A percentile compares a stretch with the other conserved stretches of the same genome.
These are phyloP conservation scores for Prunella strophiata DNA, from an alignment of 2,797 vertebrate species.

Conservation along the genomic window DNA sequence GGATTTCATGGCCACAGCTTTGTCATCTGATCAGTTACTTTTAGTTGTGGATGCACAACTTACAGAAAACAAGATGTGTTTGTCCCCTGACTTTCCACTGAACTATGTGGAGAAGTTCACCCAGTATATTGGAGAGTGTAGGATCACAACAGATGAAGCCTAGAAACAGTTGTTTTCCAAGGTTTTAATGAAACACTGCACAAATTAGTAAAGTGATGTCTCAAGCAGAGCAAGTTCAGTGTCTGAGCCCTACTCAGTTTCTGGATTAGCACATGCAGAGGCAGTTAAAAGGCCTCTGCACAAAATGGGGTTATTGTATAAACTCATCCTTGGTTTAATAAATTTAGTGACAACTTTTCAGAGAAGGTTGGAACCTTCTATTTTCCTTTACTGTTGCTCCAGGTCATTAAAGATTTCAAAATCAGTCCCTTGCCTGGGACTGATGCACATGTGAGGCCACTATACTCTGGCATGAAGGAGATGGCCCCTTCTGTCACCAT, in stretches of 20 bases:
- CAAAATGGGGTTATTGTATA: background rate
- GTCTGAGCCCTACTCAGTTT: background rate
- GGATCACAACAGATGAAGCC: background rate
- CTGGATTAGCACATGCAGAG: background rate
- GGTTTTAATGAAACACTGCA: background rate
- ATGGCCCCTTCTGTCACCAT: background rate
- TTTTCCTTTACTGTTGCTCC: background rate
- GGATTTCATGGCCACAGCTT: background rate
- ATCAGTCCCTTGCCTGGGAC: background rate
- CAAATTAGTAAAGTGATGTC: background rate
- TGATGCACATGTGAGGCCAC: background rate
- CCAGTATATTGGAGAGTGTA: too few species aligned
- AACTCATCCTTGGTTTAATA: background rate
- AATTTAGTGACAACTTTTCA: background rate
- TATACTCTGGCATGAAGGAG: accelerated
- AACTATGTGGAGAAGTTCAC: background rate
- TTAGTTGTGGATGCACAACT: background rate
- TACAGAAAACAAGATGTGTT: background rate
- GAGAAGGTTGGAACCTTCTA: background rate
- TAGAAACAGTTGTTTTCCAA: background rate
- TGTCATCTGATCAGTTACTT: background rate
- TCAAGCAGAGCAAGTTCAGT: background rate
- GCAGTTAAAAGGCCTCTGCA: background rate
- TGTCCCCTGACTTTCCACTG: background rate
- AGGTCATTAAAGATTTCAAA: background rate